phyloP scores from a whole-genome alignment of 2,113 vertebrate genomes.

The Callipepla californica region DNA sequence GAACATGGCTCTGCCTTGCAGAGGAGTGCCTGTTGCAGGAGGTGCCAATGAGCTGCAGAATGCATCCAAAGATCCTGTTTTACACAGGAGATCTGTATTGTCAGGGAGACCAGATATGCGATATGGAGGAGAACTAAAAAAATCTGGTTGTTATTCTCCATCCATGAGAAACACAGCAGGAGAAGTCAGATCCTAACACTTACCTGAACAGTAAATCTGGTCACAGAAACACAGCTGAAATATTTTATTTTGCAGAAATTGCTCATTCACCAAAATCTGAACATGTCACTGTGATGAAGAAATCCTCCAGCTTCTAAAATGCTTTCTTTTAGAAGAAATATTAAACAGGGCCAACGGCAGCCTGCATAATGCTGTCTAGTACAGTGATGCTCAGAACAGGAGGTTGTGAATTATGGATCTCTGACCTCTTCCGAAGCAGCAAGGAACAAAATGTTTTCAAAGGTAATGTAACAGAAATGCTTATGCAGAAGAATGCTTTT shows the following conservation, averaged over 20 bases:
- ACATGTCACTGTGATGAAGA: not conserved
- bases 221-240: not conserved
- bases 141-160: not conserved
- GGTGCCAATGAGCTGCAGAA: not conserved
- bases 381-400: not conserved
- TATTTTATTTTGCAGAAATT: not conserved
- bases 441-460: conserved; percentile 63
- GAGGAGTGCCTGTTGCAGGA: not conserved
- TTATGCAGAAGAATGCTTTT: conserved; percentile 54
- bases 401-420: conserved; percentile 54
- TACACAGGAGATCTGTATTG: not conserved
- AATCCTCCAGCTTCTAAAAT: not conserved
- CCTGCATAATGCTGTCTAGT: not conserved
- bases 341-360: not conserved
- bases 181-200: not conserved
- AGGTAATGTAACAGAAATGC: conserved; percentile 30
- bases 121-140: not conserved
- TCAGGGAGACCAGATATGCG: not conserved
- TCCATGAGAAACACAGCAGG: not conserved
- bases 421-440: conserved; percentile 17
- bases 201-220: not conserved
- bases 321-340: not conserved
- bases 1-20: not conserved
- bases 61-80: not conserved
- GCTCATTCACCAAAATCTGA: not conserved